Base-by-base conservation (phyloP, 1,140 invertebrate genomes). In the Hydropsyche tenuis region DNA sequence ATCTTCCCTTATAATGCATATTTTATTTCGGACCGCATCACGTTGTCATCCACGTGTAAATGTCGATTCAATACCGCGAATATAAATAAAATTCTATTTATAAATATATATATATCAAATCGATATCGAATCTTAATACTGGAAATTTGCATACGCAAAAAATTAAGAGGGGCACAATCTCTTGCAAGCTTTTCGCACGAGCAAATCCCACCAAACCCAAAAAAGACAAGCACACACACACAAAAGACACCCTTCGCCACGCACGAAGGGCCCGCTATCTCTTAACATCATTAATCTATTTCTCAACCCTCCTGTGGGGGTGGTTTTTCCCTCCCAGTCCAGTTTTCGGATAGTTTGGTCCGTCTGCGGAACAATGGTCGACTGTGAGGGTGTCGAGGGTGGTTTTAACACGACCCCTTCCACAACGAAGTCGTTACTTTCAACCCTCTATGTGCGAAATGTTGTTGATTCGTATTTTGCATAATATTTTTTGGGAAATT, bases 211-310 rank as follows among this genome's bases (percentile, higher is more conserved):
- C 30, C 30, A n/a, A n/a, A n/a, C n/a, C n/a, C n/a, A n/a, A n/a
- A n/a, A n/a, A n/a, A n/a, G n/a, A n/a, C n/a, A n/a, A n/a, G 64
- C 12, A 45, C 37, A 66, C 43, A 66, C 64, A 66, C 37, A 3
- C 30, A 4, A 68, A 48, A 42, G 42, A 68, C n/a, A 48, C 63
- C 56, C 56, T 25, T 60, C 20, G 22, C 14, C 56, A 25, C n/a
- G 63, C 63, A 43, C 37, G 66, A 12, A 53, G 23, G 12, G 14
- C 66, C 46, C 64, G 75, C 68, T 62, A 60, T 42, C 72, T 64
- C 68, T 73, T 74, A 74, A 77, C 75, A 77, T 74, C 75, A 77
- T 77, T 72, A 77, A 77, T 77, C 75, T 77, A 65, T 25, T 60
- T 60, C 56, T 60, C 56, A 6, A 53, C 48, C 48, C 48, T 7